Percentiles rank a stretch among this genome's conserved stretches.
These are phyloP conservation scores for Aporrectodea caliginosa DNA, from an alignment of 1,140 invertebrate species.

Conservation along the genomic window DNA sequence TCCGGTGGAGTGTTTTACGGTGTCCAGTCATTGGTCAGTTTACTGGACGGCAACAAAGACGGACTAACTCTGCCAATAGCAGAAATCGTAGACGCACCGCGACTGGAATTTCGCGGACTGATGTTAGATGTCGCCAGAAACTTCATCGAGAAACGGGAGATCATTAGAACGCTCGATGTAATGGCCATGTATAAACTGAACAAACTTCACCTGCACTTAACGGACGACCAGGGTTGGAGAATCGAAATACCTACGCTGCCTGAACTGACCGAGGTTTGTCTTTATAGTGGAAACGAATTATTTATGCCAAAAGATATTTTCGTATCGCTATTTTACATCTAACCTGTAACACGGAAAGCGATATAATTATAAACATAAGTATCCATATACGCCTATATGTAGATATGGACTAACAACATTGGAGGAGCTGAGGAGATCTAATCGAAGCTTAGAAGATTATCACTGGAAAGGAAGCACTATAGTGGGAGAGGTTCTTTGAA, in stretches of 20 bases:
- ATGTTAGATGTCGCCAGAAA: constrained; percentile 49
- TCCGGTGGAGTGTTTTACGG: neutral
- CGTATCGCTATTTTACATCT: no score
- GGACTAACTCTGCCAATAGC: neutral
- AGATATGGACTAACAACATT: no score
- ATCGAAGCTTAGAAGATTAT: no score
- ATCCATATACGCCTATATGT: no score
- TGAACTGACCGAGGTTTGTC: constrained; percentile 47
- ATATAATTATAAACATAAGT: no score
- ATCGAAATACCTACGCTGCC: constrained; percentile 46
- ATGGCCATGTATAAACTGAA: constrained; percentile 53
- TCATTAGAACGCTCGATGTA: constrained; percentile 36
- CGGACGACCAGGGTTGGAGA: constrained; percentile 54
- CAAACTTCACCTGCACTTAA: constrained; percentile 49
- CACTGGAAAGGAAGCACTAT: no score
- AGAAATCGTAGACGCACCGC: constrained; percentile 2
- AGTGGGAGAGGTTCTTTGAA: no score
- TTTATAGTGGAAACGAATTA: no score
- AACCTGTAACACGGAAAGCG: no score
- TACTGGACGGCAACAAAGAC: neutral
- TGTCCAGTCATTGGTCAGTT: neutral
- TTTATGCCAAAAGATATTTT: no score
- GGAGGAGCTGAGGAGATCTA: no score
- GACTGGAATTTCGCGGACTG: constrained; percentile 47
- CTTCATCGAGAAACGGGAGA: constrained; percentile 40